Percentiles rank a stretch among this genome's conserved stretches.
These are phyloP conservation scores for Spizella passerina DNA, from an alignment of 2,797 vertebrate genomes.

Conservation along the genomic window DNA sequence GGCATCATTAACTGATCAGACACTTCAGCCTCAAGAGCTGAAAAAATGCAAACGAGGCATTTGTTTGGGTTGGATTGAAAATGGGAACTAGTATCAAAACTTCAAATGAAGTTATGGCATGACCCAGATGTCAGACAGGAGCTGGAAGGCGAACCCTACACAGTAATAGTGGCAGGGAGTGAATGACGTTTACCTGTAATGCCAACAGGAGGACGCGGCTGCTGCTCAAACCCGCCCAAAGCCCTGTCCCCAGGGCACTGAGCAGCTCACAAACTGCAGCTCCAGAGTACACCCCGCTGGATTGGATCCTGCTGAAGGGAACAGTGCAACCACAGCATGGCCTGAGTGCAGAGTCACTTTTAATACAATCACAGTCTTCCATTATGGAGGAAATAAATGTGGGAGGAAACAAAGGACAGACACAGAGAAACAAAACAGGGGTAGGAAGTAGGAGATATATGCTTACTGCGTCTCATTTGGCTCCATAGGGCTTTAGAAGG, in stretches of 20 bases:
- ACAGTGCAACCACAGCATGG: background rate
- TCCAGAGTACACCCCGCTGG: background rate
- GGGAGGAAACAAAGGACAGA: conserved; percentile 41
- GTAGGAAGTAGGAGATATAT: conserved; percentile 24
- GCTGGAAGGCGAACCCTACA: background rate
- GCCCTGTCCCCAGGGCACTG: rapidly evolving
- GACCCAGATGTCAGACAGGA: background rate
- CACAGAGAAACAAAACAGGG: conserved; percentile 5
- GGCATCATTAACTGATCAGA: background rate
- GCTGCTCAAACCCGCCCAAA: background rate
- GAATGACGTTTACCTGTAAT: background rate
- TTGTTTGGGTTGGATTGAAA: background rate
- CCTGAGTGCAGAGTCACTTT: background rate
- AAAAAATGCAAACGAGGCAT: background rate
- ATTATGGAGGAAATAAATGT: conserved; percentile 52
- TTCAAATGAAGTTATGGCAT: background rate
- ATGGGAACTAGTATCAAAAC: background rate
- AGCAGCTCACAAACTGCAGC: background rate
- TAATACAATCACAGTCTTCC: conserved; percentile 38
- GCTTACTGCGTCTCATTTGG: background rate
- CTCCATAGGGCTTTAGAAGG: conserved; percentile 18
- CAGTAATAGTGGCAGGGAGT: background rate
- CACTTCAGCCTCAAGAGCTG: background rate
- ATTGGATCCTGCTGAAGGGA: background rate
- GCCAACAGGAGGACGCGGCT: background rate